A percentile compares a stretch with the other conserved stretches of the same genome.
Conservation (phyloP, 1,140 invertebrate species). For the Aethina tumida region DNA sequence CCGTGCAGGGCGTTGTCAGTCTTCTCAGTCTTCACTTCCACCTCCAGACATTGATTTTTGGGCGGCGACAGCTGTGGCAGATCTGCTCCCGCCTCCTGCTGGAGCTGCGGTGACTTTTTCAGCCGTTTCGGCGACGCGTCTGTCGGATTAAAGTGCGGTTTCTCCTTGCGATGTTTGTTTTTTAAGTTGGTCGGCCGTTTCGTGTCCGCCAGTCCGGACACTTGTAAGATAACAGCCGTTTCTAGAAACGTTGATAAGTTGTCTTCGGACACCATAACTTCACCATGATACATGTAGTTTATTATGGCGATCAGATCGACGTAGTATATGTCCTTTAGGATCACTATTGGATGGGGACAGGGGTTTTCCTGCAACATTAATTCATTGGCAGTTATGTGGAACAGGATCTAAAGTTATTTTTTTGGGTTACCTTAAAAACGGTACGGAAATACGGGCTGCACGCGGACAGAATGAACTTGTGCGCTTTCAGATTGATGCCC, state of each 20-base stretch:
- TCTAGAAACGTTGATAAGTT: conserved; percentile 60
- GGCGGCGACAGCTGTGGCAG: conserved; percentile 1
- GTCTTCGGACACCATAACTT: conserved; percentile 63
- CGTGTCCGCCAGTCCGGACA: conserved; percentile 52
- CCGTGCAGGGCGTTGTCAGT: conserved; percentile 14
- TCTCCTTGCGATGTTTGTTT: conserved; percentile 14
- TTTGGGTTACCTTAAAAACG: conserved; percentile 35
- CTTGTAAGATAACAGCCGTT: conserved; percentile 60
- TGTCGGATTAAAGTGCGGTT: conserved; percentile 11
- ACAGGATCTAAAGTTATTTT: not conserved
- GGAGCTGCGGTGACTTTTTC: not conserved
- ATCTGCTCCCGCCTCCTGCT: no score
- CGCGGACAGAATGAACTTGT: conserved; percentile 42
- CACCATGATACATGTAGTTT: conserved; percentile 70
- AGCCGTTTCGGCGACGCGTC: conserved; percentile 19
- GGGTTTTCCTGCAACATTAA: conserved; percentile 55
- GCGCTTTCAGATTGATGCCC: conserved; percentile 41
- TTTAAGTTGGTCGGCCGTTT: conserved; percentile 12
- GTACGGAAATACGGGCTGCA: conserved; percentile 42
- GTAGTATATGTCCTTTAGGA: conserved; percentile 61
- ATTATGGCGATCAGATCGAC: conserved; percentile 56
- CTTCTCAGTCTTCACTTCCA: conserved; percentile 20
- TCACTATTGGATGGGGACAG: conserved; percentile 73
- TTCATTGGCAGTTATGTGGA: not conserved
- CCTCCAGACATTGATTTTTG: conserved; percentile 3